These are phyloP conservation scores for Magallana gigas DNA, from an alignment of 1,140 invertebrate genomes.

Conservation along the genomic window DNA sequence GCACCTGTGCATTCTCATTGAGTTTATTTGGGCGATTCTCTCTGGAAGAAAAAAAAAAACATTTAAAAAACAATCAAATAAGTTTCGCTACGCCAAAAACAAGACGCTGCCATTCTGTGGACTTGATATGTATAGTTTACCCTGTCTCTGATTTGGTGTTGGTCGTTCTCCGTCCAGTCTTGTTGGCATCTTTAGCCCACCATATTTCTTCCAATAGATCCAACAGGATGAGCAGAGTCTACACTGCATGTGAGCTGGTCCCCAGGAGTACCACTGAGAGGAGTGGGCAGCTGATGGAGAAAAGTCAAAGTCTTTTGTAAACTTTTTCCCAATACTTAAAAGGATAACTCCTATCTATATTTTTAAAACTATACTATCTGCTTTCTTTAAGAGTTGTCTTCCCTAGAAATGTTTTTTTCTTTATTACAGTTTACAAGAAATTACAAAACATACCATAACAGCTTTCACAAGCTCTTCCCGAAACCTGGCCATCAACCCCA, in stretches of 20 bases:
- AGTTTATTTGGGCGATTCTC: constrained; percentile 80
- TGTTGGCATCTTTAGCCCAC: constrained; percentile 89
- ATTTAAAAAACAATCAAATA: background rate
- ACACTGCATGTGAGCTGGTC: constrained; percentile 88
- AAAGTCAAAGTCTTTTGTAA: background rate
- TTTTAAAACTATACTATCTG: too few species aligned
- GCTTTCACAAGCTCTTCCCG: constrained; percentile 83
- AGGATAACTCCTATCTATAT: too few species aligned
- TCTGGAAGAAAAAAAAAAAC: constrained; percentile 71
- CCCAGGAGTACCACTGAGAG: constrained; percentile 97
- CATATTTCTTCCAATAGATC: constrained; percentile 99
- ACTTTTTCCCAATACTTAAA: too few species aligned
- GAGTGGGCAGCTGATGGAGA: constrained; percentile 82
- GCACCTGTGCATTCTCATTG: constrained; percentile 91
- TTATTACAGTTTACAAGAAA: too few species aligned
- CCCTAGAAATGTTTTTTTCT: too few species aligned
- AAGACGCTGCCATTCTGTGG: background rate
- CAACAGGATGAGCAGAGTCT: constrained; percentile 96
- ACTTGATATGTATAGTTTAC: constrained; percentile 55
- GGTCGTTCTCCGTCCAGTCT: constrained; percentile 79
- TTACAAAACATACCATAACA: constrained; percentile 83
- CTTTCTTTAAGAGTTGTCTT: too few species aligned
- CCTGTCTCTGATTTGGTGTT: constrained; percentile 76
- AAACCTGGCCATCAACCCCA: constrained; percentile 73
- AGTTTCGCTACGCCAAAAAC: background rate